Percentiles rank a stretch among this genome's conserved stretches.
Evolutionary conservation across 2,113 vertebrate genomes (phyloP).

Genomic region (Leucosticte australis): DNA sequence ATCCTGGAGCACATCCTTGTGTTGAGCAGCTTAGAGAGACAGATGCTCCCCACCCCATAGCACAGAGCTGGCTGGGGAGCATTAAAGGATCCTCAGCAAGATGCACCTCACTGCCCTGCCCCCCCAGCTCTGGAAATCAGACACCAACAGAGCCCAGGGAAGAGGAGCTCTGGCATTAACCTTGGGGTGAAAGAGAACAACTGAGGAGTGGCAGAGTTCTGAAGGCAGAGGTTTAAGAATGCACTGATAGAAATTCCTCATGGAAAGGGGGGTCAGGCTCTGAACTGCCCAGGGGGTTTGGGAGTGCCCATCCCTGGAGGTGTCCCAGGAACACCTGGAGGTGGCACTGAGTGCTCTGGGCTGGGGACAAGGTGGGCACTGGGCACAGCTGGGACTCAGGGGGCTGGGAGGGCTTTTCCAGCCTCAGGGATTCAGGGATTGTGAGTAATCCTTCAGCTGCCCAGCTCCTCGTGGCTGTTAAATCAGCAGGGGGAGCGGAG

Average conservation of each 20-base stretch:
- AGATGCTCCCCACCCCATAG: not conserved
- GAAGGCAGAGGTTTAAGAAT: not conserved
- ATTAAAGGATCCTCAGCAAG: not conserved
- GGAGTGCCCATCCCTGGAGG: not conserved
- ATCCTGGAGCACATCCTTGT: not conserved
- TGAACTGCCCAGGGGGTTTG: not conserved
- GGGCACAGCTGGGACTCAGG: rapidly evolving
- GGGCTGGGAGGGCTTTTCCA: not conserved
- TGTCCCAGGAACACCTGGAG: rapidly evolving
- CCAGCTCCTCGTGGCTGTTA: rapidly evolving
- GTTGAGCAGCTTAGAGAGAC: not conserved
- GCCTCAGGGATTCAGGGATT: not conserved
- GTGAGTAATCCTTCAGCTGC: not conserved
- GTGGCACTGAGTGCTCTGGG: not conserved
- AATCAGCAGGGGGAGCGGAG: not conserved
- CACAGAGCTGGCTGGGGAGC: not conserved
- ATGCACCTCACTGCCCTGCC: not conserved
- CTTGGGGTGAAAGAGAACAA: not conserved
- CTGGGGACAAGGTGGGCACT: not conserved
- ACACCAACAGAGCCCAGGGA: not conserved
- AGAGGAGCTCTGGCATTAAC: not conserved
- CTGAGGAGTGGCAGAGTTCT: not conserved
- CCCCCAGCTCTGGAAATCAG: not conserved
- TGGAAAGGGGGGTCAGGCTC: not conserved
- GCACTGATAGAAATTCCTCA: not conserved